Conservation (phyloP, 2,888 invertebrate genomes). For the Orthosia gracilis region DNA sequence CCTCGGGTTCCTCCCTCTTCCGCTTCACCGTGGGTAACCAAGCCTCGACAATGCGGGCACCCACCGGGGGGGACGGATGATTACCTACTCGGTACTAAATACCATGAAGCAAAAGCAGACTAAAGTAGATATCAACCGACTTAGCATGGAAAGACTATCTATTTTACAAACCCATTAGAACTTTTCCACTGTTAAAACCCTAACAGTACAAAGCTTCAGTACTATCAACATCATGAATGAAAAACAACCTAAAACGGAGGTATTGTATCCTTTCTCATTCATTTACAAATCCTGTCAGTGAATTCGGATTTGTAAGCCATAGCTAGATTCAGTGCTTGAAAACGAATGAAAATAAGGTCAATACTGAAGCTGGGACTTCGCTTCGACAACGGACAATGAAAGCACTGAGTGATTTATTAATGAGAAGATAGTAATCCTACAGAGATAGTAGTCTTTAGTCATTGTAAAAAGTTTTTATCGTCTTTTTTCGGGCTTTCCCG, state of each 20-base stretch:
- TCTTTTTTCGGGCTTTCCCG: not conserved
- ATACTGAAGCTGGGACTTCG: not conserved
- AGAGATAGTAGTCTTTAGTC: not conserved
- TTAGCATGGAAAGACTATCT: no score
- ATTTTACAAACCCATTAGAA: no score
- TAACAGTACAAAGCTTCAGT: not conserved
- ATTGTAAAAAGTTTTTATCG: not conserved
- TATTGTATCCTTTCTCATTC: constrained; percentile 24
- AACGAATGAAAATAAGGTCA: constrained; percentile 36
- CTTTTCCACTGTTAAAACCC: not conserved
- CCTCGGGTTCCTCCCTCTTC: no score
- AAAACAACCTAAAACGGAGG: not conserved
- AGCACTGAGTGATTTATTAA: not conserved
- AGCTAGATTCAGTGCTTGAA: constrained; percentile 22
- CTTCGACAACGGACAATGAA: constrained; percentile 4
- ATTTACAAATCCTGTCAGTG: constrained; percentile 23
- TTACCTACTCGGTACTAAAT: no score
- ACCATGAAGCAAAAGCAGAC: not conserved
- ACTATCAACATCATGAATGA: not conserved
- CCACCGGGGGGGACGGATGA: no score
- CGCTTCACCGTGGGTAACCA: no score
- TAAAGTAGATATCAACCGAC: no score
- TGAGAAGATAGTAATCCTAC: constrained; percentile 13
- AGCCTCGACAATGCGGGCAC: no score
- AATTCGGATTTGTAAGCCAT: constrained; percentile 24